Evolutionary conservation across 2,113 vertebrate genomes (phyloP).

Genomic region (Toxotes chatareus): DNA sequence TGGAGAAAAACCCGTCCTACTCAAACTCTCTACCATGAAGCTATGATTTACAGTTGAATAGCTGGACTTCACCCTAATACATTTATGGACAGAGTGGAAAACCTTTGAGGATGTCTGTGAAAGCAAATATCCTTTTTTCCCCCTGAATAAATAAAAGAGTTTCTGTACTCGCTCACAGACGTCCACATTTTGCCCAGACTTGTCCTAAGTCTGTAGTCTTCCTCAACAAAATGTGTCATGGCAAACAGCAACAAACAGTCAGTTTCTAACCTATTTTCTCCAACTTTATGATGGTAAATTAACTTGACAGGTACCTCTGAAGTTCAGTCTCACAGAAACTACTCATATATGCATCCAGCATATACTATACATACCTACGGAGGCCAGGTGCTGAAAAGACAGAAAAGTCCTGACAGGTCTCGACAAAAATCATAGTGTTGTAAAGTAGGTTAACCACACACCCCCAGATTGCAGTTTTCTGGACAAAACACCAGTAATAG

Average conservation of each 20-base stretch:
- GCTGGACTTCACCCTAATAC: slow-evolving; percentile 35
- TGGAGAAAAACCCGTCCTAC: background rate
- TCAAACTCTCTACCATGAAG: slow-evolving; percentile 18
- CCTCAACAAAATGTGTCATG: slow-evolving; percentile 14
- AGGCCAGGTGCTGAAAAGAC: slow-evolving; percentile 76
- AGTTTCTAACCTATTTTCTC: slow-evolving; percentile 16
- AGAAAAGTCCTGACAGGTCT: slow-evolving; percentile 74
- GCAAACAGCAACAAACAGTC: slow-evolving; percentile 21
- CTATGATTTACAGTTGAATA: slow-evolving; percentile 27
- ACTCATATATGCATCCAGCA: slow-evolving; percentile 41
- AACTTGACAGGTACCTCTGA: slow-evolving; percentile 37
- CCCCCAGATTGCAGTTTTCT: slow-evolving; percentile 14
- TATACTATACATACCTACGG: slow-evolving; percentile 69
- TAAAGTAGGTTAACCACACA: slow-evolving; percentile 62
- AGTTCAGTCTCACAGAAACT: slow-evolving; percentile 34
- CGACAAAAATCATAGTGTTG: slow-evolving; percentile 62
- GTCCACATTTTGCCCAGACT: slow-evolving; percentile 16
- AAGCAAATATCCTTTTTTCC: background rate
- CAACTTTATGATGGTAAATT: slow-evolving; percentile 26
- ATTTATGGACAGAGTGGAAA: slow-evolving; percentile 31
- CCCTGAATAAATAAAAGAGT: slow-evolving; percentile 1
- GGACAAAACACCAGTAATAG: slow-evolving; percentile 34
- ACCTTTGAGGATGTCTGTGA: slow-evolving; percentile 25
- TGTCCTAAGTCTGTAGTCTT: slow-evolving; percentile 8
- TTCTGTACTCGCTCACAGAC: background rate